Base-by-base conservation (phyloP, 2,797 vertebrate species). In the Xerus rutilus region DNA sequence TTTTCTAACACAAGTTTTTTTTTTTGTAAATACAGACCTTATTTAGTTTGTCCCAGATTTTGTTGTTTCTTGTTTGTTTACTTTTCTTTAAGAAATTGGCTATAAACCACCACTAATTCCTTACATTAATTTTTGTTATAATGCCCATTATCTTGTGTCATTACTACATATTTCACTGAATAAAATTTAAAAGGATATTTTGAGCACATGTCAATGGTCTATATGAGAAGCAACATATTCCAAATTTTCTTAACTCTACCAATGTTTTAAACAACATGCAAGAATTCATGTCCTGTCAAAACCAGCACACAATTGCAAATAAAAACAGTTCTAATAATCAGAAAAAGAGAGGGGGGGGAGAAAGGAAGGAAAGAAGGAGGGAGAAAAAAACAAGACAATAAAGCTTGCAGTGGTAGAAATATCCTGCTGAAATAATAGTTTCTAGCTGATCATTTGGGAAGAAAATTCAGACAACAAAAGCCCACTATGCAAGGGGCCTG, bases 141-240 rank as follows among this genome's bases (percentile, higher is more conserved):
- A 67, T 7, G 4, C 2, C 2, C 39, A 70, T 78, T 15, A 72
- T 81, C 21, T 76, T 81, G 11, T 17, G 20, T 79, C 35, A 69
- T 69, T 76, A 92, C 35, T 30, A 77, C 45, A 89, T 23, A 82
- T 62, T 94, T 95, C 25, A 70, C 21, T 72, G 18, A 93, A 57
- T 7, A 95, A 47, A 96, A 92, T 77, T 52, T 79, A 73, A 28
- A 82, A 79, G 1, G 12, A 65, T 93, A 28, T 20, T 93, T 43
- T 70, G 49, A 86, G 49, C n/a, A 49, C 30, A 82, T 7, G 3
- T 79, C 21, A 79, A 35, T 67, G n/a, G 10, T 93, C 9, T 72
- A 3, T 23, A 23, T 52, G 52, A 94, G 28, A 83, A 21, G 17
- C 3, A 1, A 89, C 4, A 25, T 20, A 86, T 69, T 78, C 11